phyloP scores from a whole-genome alignment of 2,888 invertebrate genomes.

The Cynaeus angustus region DNA sequence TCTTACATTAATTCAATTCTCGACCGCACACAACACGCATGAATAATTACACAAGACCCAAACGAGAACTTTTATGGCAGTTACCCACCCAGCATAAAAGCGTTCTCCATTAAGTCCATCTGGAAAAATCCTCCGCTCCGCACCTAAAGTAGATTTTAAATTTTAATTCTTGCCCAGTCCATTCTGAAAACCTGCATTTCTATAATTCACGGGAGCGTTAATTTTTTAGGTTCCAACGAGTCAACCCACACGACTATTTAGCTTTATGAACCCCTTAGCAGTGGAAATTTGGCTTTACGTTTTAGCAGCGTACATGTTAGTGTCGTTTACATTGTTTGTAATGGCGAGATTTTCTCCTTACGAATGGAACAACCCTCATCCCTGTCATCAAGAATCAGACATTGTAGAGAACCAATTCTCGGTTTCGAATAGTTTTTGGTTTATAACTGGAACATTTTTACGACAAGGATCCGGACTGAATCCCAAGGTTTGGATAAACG shows the following conservation, averaged over 20 bases:
- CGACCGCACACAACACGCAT: conserved; percentile 13
- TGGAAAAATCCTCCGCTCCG: conserved; percentile 3
- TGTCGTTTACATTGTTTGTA: conserved; percentile 94
- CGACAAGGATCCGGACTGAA: conserved; percentile 89
- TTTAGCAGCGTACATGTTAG: conserved; percentile 93
- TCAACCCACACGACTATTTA: conserved; percentile 91
- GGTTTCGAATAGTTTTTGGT: conserved; percentile 94
- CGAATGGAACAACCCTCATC: conserved; percentile 92
- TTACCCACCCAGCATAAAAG: neutral
- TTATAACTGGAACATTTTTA: conserved; percentile 91
- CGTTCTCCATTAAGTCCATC: too few species aligned
- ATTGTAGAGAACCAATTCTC: conserved; percentile 97
- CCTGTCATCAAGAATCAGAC: conserved; percentile 87
- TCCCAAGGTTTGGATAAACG: conserved; percentile 79
- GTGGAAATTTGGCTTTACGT: conserved; percentile 98
- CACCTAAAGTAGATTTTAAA: conserved; percentile 19
- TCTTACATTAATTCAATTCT: conserved; percentile 2
- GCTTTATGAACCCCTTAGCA: conserved; percentile 96
- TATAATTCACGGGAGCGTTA: conserved; percentile 24
- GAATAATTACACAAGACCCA: conserved; percentile 5
- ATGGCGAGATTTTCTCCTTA: conserved; percentile 98
- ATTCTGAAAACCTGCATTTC: neutral
- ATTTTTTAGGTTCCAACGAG: conserved; percentile 86
- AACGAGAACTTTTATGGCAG: neutral
- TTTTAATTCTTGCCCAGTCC: conserved; percentile 13